Evolutionary conservation across 1,140 invertebrate genomes (phyloP).

Genomic region (Leguminivora glycinivorella): DNA sequence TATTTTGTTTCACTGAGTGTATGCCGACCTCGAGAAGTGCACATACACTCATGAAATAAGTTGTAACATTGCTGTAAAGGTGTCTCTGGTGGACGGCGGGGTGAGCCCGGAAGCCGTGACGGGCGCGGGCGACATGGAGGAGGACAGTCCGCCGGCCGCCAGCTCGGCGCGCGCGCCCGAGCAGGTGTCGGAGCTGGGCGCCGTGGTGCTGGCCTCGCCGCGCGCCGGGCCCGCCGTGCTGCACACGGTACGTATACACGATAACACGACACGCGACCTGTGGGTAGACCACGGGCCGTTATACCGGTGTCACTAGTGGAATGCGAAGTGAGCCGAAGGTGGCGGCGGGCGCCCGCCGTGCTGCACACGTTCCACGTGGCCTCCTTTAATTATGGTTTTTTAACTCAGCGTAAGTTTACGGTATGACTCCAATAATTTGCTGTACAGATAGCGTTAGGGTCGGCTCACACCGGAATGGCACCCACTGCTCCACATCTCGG

Average conservation of each 20-base stretch:
- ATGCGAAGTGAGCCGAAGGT: too few relatives aligned
- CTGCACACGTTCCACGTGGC: slow-evolving; percentile 61
- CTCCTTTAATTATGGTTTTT: too few relatives aligned
- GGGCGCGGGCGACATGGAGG: slow-evolving; percentile 57
- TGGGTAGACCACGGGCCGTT: too few relatives aligned
- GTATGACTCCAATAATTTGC: too few relatives aligned
- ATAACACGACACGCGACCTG: too few relatives aligned
- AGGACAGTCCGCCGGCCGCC: slow-evolving; percentile 44
- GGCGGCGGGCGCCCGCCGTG: slow-evolving; percentile 81
- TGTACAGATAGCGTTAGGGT: too few relatives aligned
- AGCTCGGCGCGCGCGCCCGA: slow-evolving; percentile 87
- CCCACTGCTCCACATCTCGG: too few relatives aligned
- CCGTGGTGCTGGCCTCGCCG: slow-evolving; percentile 81
- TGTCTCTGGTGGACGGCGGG: slow-evolving; percentile 79
- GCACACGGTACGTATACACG: slow-evolving; percentile 59
- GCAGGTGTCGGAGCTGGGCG: slow-evolving; percentile 84
- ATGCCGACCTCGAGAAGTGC: too few relatives aligned
- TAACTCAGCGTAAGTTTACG: too few relatives aligned
- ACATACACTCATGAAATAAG: too few relatives aligned
- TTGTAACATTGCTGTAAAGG: slow-evolving; percentile 36
- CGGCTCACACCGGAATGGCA: too few relatives aligned
- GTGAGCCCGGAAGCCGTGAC: slow-evolving; percentile 60
- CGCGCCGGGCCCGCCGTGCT: slow-evolving; percentile 81
- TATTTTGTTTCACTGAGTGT: too few relatives aligned
- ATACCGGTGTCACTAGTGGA: slow-evolving; percentile 75